Percentiles rank a stretch among this genome's conserved stretches.
Evolutionary conservation across 2,797 vertebrate genomes (phyloP).

Genomic region (Amazonetta brasiliensis): DNA sequence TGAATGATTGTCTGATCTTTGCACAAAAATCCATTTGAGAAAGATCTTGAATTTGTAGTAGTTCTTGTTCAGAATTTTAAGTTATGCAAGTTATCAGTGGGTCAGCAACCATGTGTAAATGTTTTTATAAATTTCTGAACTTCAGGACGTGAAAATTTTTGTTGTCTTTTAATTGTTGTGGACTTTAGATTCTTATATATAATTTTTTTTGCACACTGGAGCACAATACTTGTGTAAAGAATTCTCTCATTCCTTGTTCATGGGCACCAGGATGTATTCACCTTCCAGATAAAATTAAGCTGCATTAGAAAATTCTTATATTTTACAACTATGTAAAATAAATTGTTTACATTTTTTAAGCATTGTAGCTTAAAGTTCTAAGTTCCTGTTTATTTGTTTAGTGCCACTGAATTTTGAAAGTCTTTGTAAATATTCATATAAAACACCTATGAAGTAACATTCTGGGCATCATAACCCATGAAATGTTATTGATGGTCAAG

Average conservation of each 20-base stretch:
- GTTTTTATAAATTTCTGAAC: conserved; percentile 81
- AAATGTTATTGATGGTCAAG: conserved; percentile 85
- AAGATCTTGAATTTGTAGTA: conserved; percentile 67
- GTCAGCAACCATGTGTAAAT: conserved; percentile 77
- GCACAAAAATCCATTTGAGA: conserved; percentile 72
- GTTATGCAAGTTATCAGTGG: conserved; percentile 75
- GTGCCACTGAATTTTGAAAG: conserved; percentile 78
- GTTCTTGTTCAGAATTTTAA: conserved; percentile 69
- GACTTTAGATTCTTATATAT: conserved; percentile 75
- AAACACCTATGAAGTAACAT: conserved; percentile 85
- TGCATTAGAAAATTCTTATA: conserved; percentile 79
- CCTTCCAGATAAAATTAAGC: conserved; percentile 76
- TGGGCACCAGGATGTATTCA: conserved; percentile 78
- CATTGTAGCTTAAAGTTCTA: conserved; percentile 83
- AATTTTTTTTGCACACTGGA: conserved; percentile 80
- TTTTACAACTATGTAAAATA: conserved; percentile 84
- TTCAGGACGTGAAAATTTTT: conserved; percentile 69
- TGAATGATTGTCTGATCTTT: conserved; percentile 45
- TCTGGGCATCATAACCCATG: conserved; percentile 69
- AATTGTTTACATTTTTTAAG: conserved; percentile 88
- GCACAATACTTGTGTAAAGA: conserved; percentile 83
- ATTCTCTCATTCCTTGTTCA: conserved; percentile 81
- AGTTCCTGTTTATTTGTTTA: conserved; percentile 78
- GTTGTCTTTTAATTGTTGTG: conserved; percentile 78
- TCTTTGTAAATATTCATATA: conserved; percentile 82